Evolutionary conservation across 2,888 invertebrate species (phyloP), one percentile per base, ranked within the genome.

Genomic region (Reticulitermes lucifugus): DNA sequence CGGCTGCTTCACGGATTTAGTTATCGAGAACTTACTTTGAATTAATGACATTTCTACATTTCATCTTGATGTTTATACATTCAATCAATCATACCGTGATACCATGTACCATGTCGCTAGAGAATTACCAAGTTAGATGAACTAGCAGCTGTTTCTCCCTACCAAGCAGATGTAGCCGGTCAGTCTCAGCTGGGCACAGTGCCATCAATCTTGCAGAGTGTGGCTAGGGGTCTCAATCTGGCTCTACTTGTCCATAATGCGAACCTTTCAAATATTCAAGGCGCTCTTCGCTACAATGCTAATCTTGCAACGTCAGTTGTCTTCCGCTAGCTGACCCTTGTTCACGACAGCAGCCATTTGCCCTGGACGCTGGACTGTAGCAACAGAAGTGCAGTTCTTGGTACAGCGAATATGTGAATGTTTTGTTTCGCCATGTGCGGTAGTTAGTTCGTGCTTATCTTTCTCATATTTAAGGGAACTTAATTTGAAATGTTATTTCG

Each of bases 111-210:
- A 14, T 73, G 41, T 73, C 73, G 73, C 35, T 73, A 73, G 73
- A 41, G 73, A 35, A 73, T 73, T 73, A 73, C 41, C 71, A 73
- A 73, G 73, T 73, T 35, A 73, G 73, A 73, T 35, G 73, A 73
- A 41, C 65, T 65, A 25, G 65, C 65, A 65, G 65, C 65, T 65
- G 65, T n/a, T 6, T 65, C n/a, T 65, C 65, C 65, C 65, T 25
- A 1, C 25, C 65, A 5, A n/a, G 25, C 65, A n/a, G 65, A 65
- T n/a, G 65, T n/a, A 65, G 65, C 12, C 12, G 65, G 65, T 6
- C 65, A 65, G 73, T 41, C 73, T 73, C 73, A 73, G 73, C 73
- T 35, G 73, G 73, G 73, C 29, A 10, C 29, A 12, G 73, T 73
- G 41, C 41, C 41, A 73, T 73, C 73, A 73, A 73, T 73, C 73